Conservation (phyloP, 2,888 invertebrate genomes). For the Cheilosia variabilis region DNA sequence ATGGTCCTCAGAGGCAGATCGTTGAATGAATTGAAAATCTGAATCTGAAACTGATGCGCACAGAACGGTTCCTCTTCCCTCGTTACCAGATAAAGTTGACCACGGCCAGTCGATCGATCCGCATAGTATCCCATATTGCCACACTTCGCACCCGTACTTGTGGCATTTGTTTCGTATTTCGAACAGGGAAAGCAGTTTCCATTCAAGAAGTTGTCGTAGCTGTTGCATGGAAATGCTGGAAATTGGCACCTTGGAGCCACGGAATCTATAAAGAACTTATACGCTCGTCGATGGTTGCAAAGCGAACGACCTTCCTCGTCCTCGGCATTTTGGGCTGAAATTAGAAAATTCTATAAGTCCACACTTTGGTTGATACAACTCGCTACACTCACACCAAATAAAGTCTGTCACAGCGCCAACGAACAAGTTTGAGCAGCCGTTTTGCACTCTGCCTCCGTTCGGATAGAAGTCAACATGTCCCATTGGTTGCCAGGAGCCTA, state of each 20-base stretch:
- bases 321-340: conserved; percentile 87
- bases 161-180: conserved; percentile 79
- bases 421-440: conserved; percentile 95
- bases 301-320: conserved; percentile 94
- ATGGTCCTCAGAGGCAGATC: conserved; percentile 85
- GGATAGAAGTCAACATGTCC: conserved; percentile 97
- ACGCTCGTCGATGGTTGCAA: conserved; percentile 96
- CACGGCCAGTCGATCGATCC: conserved; percentile 91
- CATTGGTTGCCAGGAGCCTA: conserved; percentile 94
- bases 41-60: conserved; percentile 94
- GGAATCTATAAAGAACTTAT: conserved; percentile 97
- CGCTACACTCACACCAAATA: conserved; percentile 89
- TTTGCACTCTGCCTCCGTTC: conserved; percentile 95
- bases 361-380: conserved; percentile 41
- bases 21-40: conserved; percentile 90
- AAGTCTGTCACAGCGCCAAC: conserved; percentile 95
- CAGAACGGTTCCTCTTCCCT: conserved; percentile 97
- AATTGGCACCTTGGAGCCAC: conserved; percentile 96
- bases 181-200: conserved; percentile 91
- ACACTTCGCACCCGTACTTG: conserved; percentile 85
- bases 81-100: conserved; percentile 94
- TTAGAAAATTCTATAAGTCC: neutral
- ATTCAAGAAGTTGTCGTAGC: conserved; percentile 92
- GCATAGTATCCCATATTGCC: conserved; percentile 98
- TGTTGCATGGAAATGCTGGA: conserved; percentile 94